Conservation (phyloP, 1,140 invertebrate genomes). For the Lineus longissimus region DNA sequence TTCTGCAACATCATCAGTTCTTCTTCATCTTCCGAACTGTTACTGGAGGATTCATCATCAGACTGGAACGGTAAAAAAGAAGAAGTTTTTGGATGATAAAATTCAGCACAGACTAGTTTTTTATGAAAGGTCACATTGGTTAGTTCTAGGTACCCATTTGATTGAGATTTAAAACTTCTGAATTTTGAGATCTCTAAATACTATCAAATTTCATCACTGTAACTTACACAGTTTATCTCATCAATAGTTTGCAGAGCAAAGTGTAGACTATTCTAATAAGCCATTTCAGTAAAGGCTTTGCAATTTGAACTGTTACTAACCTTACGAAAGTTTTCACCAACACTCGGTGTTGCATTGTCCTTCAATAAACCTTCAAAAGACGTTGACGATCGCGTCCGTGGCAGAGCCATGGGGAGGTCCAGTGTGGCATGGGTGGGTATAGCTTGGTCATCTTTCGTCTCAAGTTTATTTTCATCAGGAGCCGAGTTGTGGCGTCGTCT, state of each 20-base stretch:
- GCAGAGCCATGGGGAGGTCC: constrained; percentile 9
- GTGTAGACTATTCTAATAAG: too few relatives aligned
- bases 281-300: too few relatives aligned
- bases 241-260: too few relatives aligned
- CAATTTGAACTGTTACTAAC: too few relatives aligned
- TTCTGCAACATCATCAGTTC: constrained; percentile 17
- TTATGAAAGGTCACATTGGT: too few relatives aligned
- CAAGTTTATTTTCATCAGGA: constrained; percentile 16
- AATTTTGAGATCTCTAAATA: too few relatives aligned
- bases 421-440: background rate
- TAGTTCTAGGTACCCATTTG: too few relatives aligned
- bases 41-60: constrained; percentile 5
- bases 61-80: background rate
- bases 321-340: too few relatives aligned
- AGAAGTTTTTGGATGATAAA: background rate
- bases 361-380: constrained; percentile 20
- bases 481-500: constrained; percentile 26
- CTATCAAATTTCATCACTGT: too few relatives aligned
- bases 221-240: too few relatives aligned
- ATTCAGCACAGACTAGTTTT: background rate
- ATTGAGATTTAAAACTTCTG: too few relatives aligned
- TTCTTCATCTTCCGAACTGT: constrained; percentile 13
- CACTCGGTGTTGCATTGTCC: background rate
- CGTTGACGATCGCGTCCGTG: constrained; percentile 26
- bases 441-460: background rate